Evolutionary conservation across 2,797 vertebrate genomes (phyloP).

Genomic region (Xenops minutus): DNA sequence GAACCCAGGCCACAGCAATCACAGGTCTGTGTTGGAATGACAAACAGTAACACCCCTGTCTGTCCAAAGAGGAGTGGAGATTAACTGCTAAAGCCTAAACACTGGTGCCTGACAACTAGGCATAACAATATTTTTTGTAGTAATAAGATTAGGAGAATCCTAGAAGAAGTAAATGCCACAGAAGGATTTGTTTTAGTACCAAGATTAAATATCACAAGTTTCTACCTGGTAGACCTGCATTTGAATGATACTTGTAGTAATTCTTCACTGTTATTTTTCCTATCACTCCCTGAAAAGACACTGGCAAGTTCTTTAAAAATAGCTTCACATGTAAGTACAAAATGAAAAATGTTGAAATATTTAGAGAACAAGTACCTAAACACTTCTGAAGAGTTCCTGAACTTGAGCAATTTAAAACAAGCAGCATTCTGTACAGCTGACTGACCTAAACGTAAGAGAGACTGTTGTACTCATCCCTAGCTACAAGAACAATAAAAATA

Average conservation of each 20-base stretch:
- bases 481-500: neutral
- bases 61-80: neutral
- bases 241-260: neutral
- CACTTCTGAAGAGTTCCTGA: neutral
- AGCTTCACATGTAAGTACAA: neutral
- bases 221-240: neutral
- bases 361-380: neutral
- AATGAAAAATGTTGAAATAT: constrained; percentile 3
- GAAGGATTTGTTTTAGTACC: constrained; percentile 8
- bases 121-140: neutral
- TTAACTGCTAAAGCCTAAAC: neutral
- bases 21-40: neutral
- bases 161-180: neutral
- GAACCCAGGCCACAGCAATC: neutral
- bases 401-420: neutral
- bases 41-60: neutral
- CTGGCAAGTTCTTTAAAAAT: neutral
- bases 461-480: neutral
- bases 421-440: neutral
- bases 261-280: neutral
- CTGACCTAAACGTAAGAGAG: neutral
- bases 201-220: neutral
- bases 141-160: constrained; percentile 18
- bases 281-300: neutral
- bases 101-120: neutral